Evolutionary conservation across 2,888 invertebrate species (phyloP).

Genomic region (Hypena proboscidalis): DNA sequence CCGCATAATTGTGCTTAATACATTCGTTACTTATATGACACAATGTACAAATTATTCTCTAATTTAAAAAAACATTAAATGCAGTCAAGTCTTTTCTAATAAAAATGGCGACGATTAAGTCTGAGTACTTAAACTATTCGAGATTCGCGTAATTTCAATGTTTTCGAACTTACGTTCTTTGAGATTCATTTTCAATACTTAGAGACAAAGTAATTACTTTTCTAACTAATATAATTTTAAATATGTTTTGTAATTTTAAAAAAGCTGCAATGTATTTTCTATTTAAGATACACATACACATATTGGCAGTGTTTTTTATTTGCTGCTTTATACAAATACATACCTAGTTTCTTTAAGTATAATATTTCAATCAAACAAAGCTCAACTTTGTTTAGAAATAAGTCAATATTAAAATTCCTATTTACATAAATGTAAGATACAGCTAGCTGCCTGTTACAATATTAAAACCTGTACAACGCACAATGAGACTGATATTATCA

Average conservation of each 20-base stretch:
- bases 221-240: no score
- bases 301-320: no score
- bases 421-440: no score
- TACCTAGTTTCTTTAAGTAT: not conserved
- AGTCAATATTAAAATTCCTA: no score
- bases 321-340: not conserved
- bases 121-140: constrained; percentile 36
- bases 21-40: constrained; percentile 61
- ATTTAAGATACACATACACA: no score
- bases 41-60: constrained; percentile 51
- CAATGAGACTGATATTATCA: no score
- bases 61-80: constrained; percentile 55
- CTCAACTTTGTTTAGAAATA: no score
- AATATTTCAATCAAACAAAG: no score
- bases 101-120: constrained; percentile 42
- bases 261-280: not conserved
- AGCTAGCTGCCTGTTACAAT: no score
- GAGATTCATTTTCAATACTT: not conserved
- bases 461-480: no score
- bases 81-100: constrained; percentile 59
- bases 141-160: constrained; percentile 39
- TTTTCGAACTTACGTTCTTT: constrained; percentile 12
- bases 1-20: constrained; percentile 34
- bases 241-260: no score
- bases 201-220: no score